These are phyloP conservation scores for Caenorhabditis latens DNA, from an alignment of 1,140 invertebrate genomes.

Conservation along the genomic window DNA sequence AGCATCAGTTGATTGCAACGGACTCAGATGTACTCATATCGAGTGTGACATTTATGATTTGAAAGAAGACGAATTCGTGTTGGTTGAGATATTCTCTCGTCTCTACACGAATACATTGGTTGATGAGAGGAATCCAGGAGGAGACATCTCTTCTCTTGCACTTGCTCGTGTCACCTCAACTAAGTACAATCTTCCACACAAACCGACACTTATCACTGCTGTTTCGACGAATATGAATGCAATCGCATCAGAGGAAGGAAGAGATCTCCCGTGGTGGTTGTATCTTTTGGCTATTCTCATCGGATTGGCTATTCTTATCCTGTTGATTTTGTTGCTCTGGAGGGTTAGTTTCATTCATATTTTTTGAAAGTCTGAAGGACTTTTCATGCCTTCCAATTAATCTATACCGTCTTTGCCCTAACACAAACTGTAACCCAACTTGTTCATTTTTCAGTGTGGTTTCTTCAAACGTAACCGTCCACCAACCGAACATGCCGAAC, in stretches of 20 bases:
- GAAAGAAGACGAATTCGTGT: conserved; percentile 73
- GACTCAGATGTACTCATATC: conserved; percentile 76
- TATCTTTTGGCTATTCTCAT: conserved; percentile 67
- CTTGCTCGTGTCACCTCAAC: conserved; percentile 73
- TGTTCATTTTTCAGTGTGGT: conserved; percentile 65
- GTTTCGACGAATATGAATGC: conserved; percentile 53
- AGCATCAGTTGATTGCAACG: conserved; percentile 71
- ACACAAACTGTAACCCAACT: not conserved
- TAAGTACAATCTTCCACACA: conserved; percentile 72
- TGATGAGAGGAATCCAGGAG: conserved; percentile 71
- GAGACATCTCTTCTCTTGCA: conserved; percentile 75
- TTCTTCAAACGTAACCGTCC: conserved; percentile 70
- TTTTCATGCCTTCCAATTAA: too few species aligned
- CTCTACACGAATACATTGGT: conserved; percentile 77
- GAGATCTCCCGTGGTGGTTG: conserved; percentile 67
- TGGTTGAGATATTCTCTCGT: conserved; percentile 75
- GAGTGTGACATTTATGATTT: conserved; percentile 75
- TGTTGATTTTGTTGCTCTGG: conserved; percentile 67
- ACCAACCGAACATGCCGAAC: conserved; percentile 63
- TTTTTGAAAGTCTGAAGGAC: not conserved
- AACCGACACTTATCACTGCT: conserved; percentile 60
- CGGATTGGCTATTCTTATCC: conserved; percentile 65
- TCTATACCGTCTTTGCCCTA: too few species aligned
- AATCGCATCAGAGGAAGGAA: conserved; percentile 28
- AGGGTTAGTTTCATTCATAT: conserved; percentile 61